Percentiles rank a stretch among this genome's conserved stretches.
These are phyloP conservation scores for Styela plicata DNA, from an alignment of 23 tunicate genomes.

Conservation along the genomic window DNA sequence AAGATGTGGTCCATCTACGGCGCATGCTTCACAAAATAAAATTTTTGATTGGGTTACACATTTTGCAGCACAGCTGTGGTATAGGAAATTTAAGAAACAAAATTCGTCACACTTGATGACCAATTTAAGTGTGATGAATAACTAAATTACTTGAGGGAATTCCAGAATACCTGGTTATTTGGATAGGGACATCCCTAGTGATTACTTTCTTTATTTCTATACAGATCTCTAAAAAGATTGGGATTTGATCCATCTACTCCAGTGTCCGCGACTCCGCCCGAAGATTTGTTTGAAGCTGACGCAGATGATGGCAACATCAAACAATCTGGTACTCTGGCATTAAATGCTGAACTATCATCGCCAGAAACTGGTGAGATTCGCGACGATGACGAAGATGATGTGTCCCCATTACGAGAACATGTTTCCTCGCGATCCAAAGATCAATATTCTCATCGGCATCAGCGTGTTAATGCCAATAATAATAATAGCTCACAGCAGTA, in stretches of 20 bases:
- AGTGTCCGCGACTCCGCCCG: slow-evolving; percentile 22
- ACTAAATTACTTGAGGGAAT: not conserved
- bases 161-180: not conserved
- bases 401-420: not conserved
- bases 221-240: not conserved
- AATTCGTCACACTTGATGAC: not conserved
- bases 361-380: slow-evolving; percentile 30
- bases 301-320: not conserved
- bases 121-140: not conserved
- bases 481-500: too few species aligned
- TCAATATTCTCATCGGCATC: not conserved
- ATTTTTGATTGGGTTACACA: not conserved
- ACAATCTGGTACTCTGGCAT: too few species aligned
- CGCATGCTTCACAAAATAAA: too few species aligned
- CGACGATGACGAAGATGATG: slow-evolving; percentile 14
- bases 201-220: not conserved
- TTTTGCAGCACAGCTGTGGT: not conserved
- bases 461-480: not conserved
- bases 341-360: not conserved
- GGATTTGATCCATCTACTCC: slow-evolving; percentile 30
- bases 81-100: not conserved
- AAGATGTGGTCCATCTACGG: too few species aligned
- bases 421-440: not conserved
- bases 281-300: slow-evolving; percentile 4
- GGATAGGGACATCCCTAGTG: not conserved